These are phyloP conservation scores for Dasyurus viverrinus DNA, from an alignment of 2,113 vertebrate species.

Conservation along the genomic window DNA sequence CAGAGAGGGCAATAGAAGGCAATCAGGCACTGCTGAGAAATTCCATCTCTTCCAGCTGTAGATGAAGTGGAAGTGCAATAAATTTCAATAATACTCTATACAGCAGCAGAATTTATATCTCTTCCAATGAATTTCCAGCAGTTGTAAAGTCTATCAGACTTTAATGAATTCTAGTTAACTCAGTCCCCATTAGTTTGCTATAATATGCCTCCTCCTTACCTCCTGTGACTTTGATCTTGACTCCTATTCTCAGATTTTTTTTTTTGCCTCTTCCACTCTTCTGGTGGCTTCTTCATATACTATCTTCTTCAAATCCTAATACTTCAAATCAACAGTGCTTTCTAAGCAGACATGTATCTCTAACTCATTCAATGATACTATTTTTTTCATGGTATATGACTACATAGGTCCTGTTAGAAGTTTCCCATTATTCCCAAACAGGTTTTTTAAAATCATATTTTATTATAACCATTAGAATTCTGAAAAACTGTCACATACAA, in stretches of 20 bases:
- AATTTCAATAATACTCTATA: background rate
- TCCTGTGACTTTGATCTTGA: background rate
- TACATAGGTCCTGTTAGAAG: background rate
- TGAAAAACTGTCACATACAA: background rate
- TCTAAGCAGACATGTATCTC: background rate
- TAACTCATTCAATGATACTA: background rate
- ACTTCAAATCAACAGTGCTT: background rate
- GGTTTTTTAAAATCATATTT: background rate
- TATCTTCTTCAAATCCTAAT: background rate
- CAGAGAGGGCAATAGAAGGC: background rate
- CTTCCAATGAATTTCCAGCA: background rate
- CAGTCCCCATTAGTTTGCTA: background rate
- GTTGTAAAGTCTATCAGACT: background rate
- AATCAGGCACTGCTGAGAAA: background rate
- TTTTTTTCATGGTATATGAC: background rate
- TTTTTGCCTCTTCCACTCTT: background rate
- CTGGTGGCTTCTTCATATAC: background rate
- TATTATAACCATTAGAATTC: background rate
- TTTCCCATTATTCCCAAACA: background rate
- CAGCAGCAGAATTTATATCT: background rate
- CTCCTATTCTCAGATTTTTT: background rate
- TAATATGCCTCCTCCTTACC: background rate
- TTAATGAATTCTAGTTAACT: background rate
- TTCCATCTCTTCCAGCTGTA: background rate
- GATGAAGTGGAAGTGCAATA: background rate